These are phyloP conservation scores for Caenorhabditis sp. DNA, from an alignment of 2,888 invertebrate species.

Conservation along the genomic window DNA sequence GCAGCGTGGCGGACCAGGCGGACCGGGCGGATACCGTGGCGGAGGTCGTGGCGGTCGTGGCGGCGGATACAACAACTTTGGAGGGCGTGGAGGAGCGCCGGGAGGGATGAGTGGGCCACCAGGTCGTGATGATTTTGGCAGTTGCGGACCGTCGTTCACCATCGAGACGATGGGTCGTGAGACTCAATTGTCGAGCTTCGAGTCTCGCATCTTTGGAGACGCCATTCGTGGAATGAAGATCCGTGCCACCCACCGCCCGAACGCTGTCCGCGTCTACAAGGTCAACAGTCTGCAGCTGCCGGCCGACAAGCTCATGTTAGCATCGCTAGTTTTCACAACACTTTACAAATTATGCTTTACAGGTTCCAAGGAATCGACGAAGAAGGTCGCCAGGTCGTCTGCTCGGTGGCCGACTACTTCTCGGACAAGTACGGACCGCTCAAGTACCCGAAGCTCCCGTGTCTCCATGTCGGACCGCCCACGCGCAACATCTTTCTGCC, in stretches of 20 bases:
- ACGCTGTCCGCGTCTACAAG: slow-evolving; percentile 74
- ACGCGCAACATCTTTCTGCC: slow-evolving; percentile 74
- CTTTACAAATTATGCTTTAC: too few relatives aligned
- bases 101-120: too few relatives aligned
- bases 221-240: slow-evolving; percentile 72
- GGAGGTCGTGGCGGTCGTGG: slow-evolving; percentile 39
- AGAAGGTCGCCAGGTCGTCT: slow-evolving; percentile 61
- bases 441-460: slow-evolving; percentile 72
- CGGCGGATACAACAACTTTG: slow-evolving; percentile 47
- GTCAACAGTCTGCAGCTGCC: slow-evolving; percentile 72
- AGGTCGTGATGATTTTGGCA: slow-evolving; percentile 50
- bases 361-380: slow-evolving; percentile 67
- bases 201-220: slow-evolving; percentile 66
- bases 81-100: slow-evolving; percentile 23
- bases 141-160: slow-evolving; percentile 46
- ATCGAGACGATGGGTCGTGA: slow-evolving; percentile 60
- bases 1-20: slow-evolving; percentile 37
- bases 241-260: slow-evolving; percentile 70
- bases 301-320: slow-evolving; percentile 68
- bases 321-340: neutral
- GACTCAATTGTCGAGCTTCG: slow-evolving; percentile 66
- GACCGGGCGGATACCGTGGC: slow-evolving; percentile 43
- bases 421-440: slow-evolving; percentile 69
- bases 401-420: slow-evolving; percentile 76
- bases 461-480: slow-evolving; percentile 76